Conservation (phyloP, 2,797 vertebrate genomes). For the Holocentrus rufus region DNA sequence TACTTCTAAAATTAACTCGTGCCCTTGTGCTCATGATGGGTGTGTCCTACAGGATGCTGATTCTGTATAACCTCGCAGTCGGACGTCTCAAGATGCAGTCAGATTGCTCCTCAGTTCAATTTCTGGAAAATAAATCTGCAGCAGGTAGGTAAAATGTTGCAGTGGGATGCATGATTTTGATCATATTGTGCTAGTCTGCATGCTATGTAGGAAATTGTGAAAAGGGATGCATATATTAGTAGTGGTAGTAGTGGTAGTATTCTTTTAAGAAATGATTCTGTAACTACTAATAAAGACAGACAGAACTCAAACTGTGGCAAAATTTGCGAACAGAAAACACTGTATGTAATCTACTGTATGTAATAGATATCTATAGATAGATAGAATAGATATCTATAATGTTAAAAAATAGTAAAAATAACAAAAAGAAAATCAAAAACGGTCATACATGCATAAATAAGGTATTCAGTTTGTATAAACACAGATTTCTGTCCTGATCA, state of each 20-base stretch:
- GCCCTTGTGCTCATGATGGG: conserved; percentile 76
- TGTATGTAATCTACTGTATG: no score
- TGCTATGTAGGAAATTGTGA: no score
- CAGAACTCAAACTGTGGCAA: neutral
- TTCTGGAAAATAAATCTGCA: conserved; percentile 23
- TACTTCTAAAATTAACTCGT: conserved; percentile 78
- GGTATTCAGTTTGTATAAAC: no score
- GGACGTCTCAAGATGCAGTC: conserved; percentile 62
- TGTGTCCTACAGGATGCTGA: conserved; percentile 79
- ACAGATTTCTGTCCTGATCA: no score
- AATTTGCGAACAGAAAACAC: no score
- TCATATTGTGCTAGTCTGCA: neutral
- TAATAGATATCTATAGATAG: no score
- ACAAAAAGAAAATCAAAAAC: no score
- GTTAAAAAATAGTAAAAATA: no score
- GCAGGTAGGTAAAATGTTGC: conserved; percentile 51
- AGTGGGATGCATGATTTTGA: neutral
- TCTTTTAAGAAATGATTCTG: neutral
- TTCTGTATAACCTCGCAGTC: conserved; percentile 67
- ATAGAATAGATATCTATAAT: no score
- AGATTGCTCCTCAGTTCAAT: conserved; percentile 24
- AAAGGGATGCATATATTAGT: neutral
- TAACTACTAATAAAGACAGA: neutral
- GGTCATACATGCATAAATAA: no score
- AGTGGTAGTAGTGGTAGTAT: no score